Percentiles rank a stretch among this genome's conserved stretches.
Evolutionary conservation across 2,888 invertebrate genomes (phyloP).

Genomic region (Drosophila fulvimacula): DNA sequence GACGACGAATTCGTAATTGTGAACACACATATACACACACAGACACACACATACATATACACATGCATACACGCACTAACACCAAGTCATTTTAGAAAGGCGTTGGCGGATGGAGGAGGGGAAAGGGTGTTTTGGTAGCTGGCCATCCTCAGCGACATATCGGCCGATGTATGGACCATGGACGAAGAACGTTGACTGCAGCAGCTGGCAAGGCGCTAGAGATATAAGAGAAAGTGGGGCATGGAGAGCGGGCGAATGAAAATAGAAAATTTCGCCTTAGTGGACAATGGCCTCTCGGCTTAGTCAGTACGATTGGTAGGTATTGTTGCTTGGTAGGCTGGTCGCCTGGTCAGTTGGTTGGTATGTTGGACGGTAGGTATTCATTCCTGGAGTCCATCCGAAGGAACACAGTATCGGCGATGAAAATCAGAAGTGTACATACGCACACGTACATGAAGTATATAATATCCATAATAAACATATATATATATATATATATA

Average conservation of each 20-base stretch:
- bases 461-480: constrained; percentile 10
- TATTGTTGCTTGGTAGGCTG: constrained; percentile 42
- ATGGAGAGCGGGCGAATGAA: constrained; percentile 63
- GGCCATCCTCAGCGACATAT: constrained; percentile 58
- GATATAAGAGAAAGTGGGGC: constrained; percentile 77
- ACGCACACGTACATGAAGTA: constrained; percentile 56
- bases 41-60: constrained; percentile 5
- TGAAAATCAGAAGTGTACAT: constrained; percentile 75
- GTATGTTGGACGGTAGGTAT: constrained; percentile 25
- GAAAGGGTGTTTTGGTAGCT: constrained; percentile 36
- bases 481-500: constrained; percentile 41
- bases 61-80: constrained; percentile 42
- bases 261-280: constrained; percentile 78
- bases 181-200: constrained; percentile 57
- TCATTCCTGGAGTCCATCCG: constrained; percentile 33
- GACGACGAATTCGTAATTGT: constrained; percentile 78
- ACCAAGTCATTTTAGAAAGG: constrained; percentile 51
- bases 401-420: constrained; percentile 47
- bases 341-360: constrained; percentile 32
- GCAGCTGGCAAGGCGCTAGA: constrained; percentile 75
- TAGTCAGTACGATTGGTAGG: constrained; percentile 34
- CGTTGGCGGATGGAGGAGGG: constrained; percentile 8
- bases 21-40: constrained; percentile 18
- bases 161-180: constrained; percentile 52
- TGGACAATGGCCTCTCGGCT: constrained; percentile 64